A percentile compares a stretch with the other conserved stretches of the same genome.
phyloP scores from a whole-genome alignment of 2,113 vertebrate genomes.

The Leptocoma aspasia region DNA sequence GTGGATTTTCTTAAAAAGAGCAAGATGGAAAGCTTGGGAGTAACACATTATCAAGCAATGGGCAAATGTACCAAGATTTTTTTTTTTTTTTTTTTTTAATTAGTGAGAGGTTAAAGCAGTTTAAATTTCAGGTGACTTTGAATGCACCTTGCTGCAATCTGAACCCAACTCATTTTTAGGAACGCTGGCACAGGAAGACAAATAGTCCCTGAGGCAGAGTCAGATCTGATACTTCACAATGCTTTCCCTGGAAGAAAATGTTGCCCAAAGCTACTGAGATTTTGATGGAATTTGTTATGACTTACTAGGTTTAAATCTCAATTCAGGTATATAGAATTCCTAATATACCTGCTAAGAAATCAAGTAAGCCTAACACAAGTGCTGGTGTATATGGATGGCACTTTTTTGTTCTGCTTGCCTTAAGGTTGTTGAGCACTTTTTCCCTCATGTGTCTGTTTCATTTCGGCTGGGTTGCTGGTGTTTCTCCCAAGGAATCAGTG shows the following conservation, averaged over 20 bases:
- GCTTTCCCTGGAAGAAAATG: neutral
- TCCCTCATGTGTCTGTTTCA: neutral
- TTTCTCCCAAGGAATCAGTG: neutral
- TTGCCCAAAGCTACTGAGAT: neutral
- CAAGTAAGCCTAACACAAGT: neutral
- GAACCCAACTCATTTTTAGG: neutral
- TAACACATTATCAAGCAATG: neutral
- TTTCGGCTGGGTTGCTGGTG: neutral
- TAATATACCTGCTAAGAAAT: neutral
- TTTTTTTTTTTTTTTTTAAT: neutral
- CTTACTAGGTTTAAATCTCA: constrained; percentile 24
- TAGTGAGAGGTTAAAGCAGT: neutral
- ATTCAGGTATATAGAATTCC: neutral
- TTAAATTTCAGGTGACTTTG: neutral
- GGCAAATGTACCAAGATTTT: neutral
- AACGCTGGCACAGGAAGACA: neutral
- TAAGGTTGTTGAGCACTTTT: neutral
- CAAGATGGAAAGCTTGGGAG: neutral
- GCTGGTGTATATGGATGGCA: neutral
- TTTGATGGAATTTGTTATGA: neutral
- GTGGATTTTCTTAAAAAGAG: neutral
- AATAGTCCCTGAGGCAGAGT: neutral
- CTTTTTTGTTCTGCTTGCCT: neutral
- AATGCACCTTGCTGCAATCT: neutral
- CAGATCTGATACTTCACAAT: neutral